phyloP scores from a whole-genome alignment of 2,797 vertebrate species.

The Cacajao melanocephalus region DNA sequence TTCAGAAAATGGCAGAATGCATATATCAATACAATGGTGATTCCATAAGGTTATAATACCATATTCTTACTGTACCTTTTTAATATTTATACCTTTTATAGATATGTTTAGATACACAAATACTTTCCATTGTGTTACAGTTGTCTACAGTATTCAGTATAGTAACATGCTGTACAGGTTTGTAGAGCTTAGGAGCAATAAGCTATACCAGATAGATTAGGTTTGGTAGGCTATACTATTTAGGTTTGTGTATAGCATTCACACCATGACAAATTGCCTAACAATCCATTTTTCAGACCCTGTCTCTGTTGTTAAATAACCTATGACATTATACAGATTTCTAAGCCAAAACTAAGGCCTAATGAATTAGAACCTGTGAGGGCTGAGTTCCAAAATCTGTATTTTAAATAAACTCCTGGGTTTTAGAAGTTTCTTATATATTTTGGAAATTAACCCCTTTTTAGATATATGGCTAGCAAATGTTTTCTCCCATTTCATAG shows the following conservation, averaged over 20 bases:
- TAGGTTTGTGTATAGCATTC: neutral
- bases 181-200: neutral
- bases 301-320: neutral
- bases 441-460: neutral
- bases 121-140: neutral
- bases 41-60: neutral
- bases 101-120: neutral
- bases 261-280: neutral
- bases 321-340: neutral
- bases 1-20: neutral
- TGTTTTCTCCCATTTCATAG: neutral
- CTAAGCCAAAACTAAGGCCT: neutral
- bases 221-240: neutral
- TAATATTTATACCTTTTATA: neutral
- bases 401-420: neutral
- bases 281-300: neutral
- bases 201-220: neutral
- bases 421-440: neutral
- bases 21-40: neutral
- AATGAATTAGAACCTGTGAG: neutral
- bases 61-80: neutral
- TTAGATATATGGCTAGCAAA: neutral
- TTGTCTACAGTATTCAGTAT: neutral
- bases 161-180: neutral
- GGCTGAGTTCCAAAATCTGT: neutral